Conservation (phyloP, 2,888 invertebrate species). For the Spodoptera littoralis region DNA sequence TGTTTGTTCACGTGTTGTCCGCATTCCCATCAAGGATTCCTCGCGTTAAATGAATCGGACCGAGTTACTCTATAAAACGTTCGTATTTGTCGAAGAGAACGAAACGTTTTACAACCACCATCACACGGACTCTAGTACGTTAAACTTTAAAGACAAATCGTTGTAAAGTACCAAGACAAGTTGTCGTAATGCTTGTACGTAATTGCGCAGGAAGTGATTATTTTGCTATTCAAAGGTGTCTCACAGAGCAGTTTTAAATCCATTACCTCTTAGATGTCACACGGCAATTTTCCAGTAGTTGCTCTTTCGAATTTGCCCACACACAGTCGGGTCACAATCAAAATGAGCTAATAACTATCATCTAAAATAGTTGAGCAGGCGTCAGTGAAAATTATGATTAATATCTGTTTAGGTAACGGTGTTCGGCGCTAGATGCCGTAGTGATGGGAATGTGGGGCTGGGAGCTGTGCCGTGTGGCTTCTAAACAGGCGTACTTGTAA, state of each 20-base stretch:
- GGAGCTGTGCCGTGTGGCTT: conserved; percentile 41
- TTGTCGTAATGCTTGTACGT: conserved; percentile 67
- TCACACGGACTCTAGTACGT: conserved; percentile 39
- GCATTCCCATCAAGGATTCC: conserved; percentile 55
- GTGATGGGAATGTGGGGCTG: conserved; percentile 68
- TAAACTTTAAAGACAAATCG: conserved; percentile 56
- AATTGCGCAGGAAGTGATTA: conserved; percentile 84
- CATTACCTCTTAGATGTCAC: conserved; percentile 84
- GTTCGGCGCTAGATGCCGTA: conserved; percentile 56
- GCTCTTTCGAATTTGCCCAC: conserved; percentile 76
- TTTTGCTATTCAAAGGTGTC: conserved; percentile 81
- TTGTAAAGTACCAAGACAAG: conserved; percentile 65
- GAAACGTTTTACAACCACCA: conserved; percentile 29
- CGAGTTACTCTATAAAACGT: conserved; percentile 40
- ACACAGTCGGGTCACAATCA: conserved; percentile 79
- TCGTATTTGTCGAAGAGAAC: conserved; percentile 24
- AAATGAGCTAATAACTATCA: conserved; percentile 87
- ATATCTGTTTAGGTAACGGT: conserved; percentile 88
- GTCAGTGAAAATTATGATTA: conserved; percentile 89
- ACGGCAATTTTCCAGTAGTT: conserved; percentile 87
- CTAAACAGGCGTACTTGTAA: conserved; percentile 50
- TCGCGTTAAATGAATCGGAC: conserved; percentile 47
- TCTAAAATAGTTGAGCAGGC: conserved; percentile 81
- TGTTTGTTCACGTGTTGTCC: conserved; percentile 49
- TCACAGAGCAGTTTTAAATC: conserved; percentile 84